Percentiles rank a stretch among this genome's conserved stretches.
Evolutionary conservation across 2,888 invertebrate species (phyloP).

Genomic region (Brachylomia viminalis): DNA sequence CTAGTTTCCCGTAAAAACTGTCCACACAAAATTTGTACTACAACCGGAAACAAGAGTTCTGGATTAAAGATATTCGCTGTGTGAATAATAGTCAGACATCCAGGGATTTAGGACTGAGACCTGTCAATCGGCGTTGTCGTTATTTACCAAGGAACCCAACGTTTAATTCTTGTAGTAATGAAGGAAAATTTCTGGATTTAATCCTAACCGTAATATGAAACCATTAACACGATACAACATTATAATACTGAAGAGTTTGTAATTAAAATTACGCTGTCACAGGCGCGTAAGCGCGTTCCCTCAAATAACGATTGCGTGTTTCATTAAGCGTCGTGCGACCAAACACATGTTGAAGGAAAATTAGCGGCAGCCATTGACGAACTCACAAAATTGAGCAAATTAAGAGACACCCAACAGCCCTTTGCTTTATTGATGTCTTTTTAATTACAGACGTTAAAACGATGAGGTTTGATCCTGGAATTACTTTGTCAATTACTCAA

Average conservation of each 20-base stretch:
- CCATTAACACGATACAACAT: conserved; percentile 32
- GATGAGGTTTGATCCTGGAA: conserved; percentile 41
- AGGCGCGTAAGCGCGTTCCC: conserved; percentile 47
- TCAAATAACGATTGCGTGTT: conserved; percentile 54
- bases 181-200: neutral
- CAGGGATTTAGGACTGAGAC: neutral
- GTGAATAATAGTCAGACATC: neutral
- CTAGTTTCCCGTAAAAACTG: neutral
- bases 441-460: conserved; percentile 71
- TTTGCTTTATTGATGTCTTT: conserved; percentile 72
- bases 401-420: conserved; percentile 73
- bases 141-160: neutral
- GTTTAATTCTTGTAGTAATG: neutral
- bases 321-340: conserved; percentile 76
- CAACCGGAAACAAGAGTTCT: neutral
- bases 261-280: conserved; percentile 55
- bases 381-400: conserved; percentile 75
- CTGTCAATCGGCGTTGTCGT: neutral
- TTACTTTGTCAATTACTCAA: conserved; percentile 38
- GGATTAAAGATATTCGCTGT: neutral
- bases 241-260: conserved; percentile 47
- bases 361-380: conserved; percentile 73
- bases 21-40: neutral
- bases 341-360: conserved; percentile 73
- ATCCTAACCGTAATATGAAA: conserved; percentile 26